These are phyloP conservation scores for Cairina moschata DNA, from an alignment of 2,113 vertebrate genomes.

Conservation along the genomic window DNA sequence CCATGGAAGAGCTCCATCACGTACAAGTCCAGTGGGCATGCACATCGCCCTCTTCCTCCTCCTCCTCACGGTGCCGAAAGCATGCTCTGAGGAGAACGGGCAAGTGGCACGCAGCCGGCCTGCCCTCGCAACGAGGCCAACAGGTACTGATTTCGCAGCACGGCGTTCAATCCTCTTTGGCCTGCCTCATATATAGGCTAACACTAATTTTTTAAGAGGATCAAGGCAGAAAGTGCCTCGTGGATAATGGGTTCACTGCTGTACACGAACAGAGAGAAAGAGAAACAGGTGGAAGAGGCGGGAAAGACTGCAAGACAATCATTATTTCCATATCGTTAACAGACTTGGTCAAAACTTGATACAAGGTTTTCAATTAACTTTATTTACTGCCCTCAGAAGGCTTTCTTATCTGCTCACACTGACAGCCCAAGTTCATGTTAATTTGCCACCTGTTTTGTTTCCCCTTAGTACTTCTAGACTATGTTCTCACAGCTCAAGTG, in stretches of 20 bases:
- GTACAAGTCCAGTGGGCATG: neutral
- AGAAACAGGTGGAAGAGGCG: neutral
- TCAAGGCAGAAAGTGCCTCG: conserved; percentile 33
- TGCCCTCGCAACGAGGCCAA: conserved; percentile 17
- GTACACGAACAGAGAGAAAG: neutral
- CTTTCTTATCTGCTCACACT: neutral
- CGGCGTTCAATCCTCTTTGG: conserved; percentile 43
- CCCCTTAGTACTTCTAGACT: neutral
- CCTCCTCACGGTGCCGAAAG: neutral
- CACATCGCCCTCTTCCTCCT: neutral
- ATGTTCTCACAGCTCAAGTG: neutral
- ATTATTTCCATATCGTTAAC: neutral
- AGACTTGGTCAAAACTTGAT: neutral
- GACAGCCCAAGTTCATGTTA: neutral
- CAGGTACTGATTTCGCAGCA: conserved; percentile 22
- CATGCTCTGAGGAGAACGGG: neutral
- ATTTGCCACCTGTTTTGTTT: neutral
- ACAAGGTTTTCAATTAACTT: neutral
- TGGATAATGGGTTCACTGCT: conserved; percentile 15
- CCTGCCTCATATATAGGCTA: conserved; percentile 45
- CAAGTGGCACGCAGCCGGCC: neutral
- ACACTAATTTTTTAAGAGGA: conserved; percentile 62
- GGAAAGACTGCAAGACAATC: neutral
- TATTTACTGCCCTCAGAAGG: neutral
- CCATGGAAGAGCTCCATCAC: neutral